A percentile compares a stretch with the other conserved stretches of the same genome.
phyloP scores from a whole-genome alignment of 2,113 vertebrate species.

The Canis aureus region DNA sequence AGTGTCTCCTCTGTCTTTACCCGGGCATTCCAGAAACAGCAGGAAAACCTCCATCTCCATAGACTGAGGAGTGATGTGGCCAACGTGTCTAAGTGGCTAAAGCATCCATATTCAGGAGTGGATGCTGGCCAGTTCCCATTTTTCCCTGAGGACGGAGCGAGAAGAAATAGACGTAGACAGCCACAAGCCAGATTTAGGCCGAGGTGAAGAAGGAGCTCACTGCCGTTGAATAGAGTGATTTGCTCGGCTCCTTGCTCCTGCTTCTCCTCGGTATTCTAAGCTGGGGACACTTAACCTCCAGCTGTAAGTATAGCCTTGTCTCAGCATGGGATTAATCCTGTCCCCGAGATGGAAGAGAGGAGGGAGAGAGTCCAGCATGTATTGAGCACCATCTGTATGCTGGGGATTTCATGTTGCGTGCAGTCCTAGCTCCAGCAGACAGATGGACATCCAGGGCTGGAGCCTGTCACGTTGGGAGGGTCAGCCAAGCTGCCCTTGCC shows the following conservation, averaged over 20 bases:
- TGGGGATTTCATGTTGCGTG: not conserved
- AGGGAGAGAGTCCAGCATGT: not conserved
- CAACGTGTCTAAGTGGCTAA: not conserved
- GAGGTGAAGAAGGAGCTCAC: not conserved
- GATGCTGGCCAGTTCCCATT: not conserved
- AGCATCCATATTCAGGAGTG: not conserved
- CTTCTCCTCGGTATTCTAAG: not conserved
- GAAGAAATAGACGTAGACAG: not conserved
- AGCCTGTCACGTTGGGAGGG: not conserved
- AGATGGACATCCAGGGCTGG: no score
- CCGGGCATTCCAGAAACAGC: not conserved
- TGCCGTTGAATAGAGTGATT: not conserved
- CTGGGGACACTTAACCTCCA: not conserved
- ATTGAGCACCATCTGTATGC: not conserved
- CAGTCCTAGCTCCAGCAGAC: accelerated
- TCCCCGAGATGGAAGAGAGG: not conserved
- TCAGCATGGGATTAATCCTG: no score
- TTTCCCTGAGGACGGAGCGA: not conserved
- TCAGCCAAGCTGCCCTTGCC: not conserved
- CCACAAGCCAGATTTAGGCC: not conserved
- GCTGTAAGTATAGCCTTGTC: not conserved
- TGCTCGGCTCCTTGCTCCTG: not conserved
- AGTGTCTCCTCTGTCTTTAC: not conserved
- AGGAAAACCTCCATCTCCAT: not conserved
- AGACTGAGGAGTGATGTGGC: not conserved